Conservation (phyloP, 92 coral and sea anemone species). For the Parazoanthus darwini region DNA sequence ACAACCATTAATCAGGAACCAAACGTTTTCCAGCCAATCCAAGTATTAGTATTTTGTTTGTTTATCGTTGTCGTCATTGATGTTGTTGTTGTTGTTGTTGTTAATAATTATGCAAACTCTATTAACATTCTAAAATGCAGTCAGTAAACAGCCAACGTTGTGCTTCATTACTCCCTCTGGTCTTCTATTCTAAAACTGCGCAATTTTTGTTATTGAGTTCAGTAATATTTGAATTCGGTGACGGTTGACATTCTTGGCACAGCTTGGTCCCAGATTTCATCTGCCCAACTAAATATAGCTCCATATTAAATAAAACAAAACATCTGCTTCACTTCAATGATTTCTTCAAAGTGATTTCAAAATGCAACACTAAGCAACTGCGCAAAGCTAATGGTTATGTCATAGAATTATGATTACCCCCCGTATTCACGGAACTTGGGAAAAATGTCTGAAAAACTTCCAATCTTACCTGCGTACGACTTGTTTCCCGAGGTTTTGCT, state of each 20-base stretch:
- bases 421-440: background rate
- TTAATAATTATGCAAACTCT: too few relatives aligned
- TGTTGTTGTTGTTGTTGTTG: background rate
- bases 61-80: background rate
- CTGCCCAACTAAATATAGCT: background rate
- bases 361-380: background rate
- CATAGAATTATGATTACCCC: background rate
- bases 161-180: background rate
- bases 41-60: background rate
- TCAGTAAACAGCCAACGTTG: background rate
- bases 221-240: background rate
- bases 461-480: background rate
- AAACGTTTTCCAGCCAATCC: background rate
- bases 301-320: background rate
- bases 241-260: background rate
- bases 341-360: background rate
- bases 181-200: background rate
- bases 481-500: background rate
- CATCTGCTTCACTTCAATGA: background rate
- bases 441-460: background rate
- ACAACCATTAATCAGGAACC: too few relatives aligned
- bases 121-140: background rate
- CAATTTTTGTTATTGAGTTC: background rate
- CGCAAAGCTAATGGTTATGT: background rate
- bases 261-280: background rate